Conservation (phyloP, 1,140 invertebrate species). For the Saccostrea echinata region DNA sequence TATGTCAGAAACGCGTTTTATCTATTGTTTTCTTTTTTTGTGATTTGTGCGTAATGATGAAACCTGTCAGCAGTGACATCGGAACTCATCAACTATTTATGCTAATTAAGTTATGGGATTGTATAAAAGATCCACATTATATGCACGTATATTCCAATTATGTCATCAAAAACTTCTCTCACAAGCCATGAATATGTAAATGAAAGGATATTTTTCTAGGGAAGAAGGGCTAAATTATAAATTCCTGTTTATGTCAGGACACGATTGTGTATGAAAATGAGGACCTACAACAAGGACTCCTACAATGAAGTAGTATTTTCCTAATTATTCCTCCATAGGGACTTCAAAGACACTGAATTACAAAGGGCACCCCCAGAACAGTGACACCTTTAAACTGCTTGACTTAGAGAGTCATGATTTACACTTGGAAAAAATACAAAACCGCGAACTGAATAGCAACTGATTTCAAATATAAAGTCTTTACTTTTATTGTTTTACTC, state of each 20-base stretch:
- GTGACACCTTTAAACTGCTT: not conserved
- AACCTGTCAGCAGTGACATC: not conserved
- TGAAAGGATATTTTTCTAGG: not conserved
- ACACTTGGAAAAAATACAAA: too few species aligned
- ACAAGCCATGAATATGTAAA: slow-evolving; percentile 1
- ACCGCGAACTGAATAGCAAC: too few species aligned
- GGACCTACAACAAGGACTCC: not conserved
- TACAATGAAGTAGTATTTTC: not conserved
- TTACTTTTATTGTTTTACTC: not conserved
- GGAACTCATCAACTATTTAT: slow-evolving; percentile 35
- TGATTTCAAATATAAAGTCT: too few species aligned
- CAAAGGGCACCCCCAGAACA: not conserved
- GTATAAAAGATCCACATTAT: not conserved
- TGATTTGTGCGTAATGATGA: not conserved
- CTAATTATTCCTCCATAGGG: not conserved
- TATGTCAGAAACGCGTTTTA: not conserved
- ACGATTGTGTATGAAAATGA: slow-evolving; percentile 11
- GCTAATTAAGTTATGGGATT: slow-evolving; percentile 5
- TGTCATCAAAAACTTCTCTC: slow-evolving; percentile 1
- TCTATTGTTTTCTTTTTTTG: not conserved
- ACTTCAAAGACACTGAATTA: not conserved
- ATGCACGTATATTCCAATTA: not conserved
- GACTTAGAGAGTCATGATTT: too few species aligned
- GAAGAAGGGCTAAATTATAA: not conserved
- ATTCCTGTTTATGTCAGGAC: slow-evolving; percentile 26